Base-by-base conservation (phyloP, 2,888 invertebrate genomes). In the Catotricha subobsoleta region DNA sequence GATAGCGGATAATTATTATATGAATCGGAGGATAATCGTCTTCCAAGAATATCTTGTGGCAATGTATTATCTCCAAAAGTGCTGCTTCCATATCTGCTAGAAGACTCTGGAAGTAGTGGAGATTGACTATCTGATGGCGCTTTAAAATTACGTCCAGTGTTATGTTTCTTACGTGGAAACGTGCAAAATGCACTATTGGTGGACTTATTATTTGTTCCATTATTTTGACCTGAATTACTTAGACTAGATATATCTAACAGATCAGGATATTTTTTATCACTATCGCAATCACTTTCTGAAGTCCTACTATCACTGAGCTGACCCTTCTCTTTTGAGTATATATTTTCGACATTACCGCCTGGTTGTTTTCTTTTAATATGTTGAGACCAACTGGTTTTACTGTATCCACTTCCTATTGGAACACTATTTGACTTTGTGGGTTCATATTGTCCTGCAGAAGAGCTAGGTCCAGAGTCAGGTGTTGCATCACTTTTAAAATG, bases 31-130 rank as follows among this genome's bases (percentile, higher is more conserved):
- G 71, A 67, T 48, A 66, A 62, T 34, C 69, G 56, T 39, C 68
- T 59, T 44, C 64, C 54, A 5, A 65, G 63, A 48, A 64, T 59
- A 47, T 67, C 67, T n/a, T n/a, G n/a, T n/a, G n/a, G n/a, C n/a
- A n/a, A n/a, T n/a, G n/a, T n/a, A 43, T 67, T 67, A 25, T 72
- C 74, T 52, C 76, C 76, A 9, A 62, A 45, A 18, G 75, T 76
- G 45, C 79, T 78, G 54, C 80, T 79, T 46, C 76, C 76, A 51
- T 78, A 74, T 47, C 77, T 68, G 55, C 78, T 80, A 0, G 58
- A 60, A 45, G 56, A 59, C 51, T 74, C 75, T 12, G 69, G 65
- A 44, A 82, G 62, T 43, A 82, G 63, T 2, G 80, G 80, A 42
- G 80, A 78, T 50, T 81, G 78, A 51, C 81, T 81, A 50, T 80